Evolutionary conservation across 2,888 invertebrate genomes (phyloP).

Genomic region (Amblyjoppa proteus): DNA sequence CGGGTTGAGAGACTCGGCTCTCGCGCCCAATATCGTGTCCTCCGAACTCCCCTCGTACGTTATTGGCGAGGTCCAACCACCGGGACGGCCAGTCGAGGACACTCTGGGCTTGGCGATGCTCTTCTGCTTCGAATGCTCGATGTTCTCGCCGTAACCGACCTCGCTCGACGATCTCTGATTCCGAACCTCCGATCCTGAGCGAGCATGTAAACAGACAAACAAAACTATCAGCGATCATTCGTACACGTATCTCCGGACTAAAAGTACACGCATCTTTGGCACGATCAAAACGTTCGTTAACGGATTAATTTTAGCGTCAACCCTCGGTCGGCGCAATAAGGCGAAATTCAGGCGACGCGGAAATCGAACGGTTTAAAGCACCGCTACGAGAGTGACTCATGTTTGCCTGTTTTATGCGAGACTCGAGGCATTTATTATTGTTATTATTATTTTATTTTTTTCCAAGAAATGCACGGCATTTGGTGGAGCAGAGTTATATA

Average conservation of each 20-base stretch:
- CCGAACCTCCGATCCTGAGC: constrained; percentile 27
- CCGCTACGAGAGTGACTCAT: background rate
- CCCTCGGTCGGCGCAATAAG: background rate
- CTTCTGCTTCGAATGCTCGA: constrained; percentile 31
- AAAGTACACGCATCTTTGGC: background rate
- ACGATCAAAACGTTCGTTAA: background rate
- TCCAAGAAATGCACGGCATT: no score
- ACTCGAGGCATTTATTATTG: no score
- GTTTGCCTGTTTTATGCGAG: background rate
- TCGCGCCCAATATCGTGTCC: constrained; percentile 89
- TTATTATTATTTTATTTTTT: no score
- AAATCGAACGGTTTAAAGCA: background rate
- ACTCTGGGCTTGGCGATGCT: constrained; percentile 31
- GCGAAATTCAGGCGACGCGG: background rate
- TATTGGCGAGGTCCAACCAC: constrained; percentile 85
- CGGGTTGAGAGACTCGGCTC: constrained; percentile 86
- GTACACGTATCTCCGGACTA: background rate
- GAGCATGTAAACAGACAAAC: background rate
- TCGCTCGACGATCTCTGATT: constrained; percentile 24
- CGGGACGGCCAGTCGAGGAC: constrained; percentile 31
- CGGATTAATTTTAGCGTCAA: background rate
- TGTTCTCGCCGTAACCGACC: constrained; percentile 11
- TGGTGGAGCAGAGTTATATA: no score
- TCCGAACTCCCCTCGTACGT: constrained; percentile 90
- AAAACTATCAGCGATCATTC: background rate